phyloP scores from a whole-genome alignment of 2,113 vertebrate species.

The Leucosticte australis region DNA sequence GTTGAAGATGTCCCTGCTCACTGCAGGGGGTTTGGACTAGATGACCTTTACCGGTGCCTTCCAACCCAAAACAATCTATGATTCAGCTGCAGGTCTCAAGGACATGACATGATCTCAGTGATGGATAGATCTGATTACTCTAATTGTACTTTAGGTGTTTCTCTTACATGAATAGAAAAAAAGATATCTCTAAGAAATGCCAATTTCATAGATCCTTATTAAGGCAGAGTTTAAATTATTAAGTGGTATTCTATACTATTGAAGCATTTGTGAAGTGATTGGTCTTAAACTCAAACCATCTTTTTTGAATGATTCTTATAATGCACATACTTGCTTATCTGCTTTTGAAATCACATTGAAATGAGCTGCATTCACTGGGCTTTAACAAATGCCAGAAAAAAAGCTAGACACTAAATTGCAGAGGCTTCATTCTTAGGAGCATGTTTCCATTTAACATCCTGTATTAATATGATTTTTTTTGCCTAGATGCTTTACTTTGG shows the following conservation, averaged over 20 bases:
- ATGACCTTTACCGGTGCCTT: background rate
- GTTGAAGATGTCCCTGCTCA: background rate
- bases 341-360: background rate
- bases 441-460: background rate
- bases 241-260: background rate
- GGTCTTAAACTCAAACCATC: background rate
- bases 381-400: background rate
- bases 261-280: background rate
- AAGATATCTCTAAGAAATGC: background rate
- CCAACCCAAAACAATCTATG: background rate
- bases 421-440: background rate
- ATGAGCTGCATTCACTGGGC: background rate
- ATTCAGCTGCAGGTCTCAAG: background rate
- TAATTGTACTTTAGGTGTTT: background rate
- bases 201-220: background rate
- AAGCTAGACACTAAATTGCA: background rate
- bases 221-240: background rate
- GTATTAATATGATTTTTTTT: background rate
- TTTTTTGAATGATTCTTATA: background rate
- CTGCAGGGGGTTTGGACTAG: background rate
- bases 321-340: background rate
- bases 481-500: background rate
- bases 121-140: background rate
- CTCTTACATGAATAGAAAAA: background rate
- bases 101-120: background rate